These are phyloP conservation scores for Crypturellus tataupa DNA, from an alignment of 2,797 vertebrate genomes.

Conservation along the genomic window DNA sequence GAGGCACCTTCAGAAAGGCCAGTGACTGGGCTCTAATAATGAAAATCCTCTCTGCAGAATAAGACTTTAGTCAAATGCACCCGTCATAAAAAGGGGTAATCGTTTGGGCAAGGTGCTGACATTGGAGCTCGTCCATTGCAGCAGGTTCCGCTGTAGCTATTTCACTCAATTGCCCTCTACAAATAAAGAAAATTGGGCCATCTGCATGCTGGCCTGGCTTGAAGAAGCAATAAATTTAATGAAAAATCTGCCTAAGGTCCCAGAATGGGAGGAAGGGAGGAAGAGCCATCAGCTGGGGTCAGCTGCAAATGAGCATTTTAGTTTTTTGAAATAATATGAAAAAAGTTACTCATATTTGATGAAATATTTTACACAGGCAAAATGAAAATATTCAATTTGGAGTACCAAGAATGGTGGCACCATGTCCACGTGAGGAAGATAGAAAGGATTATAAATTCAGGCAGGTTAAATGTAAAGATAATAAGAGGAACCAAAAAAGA, in stretches of 20 bases:
- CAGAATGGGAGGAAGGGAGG: background rate
- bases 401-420: background rate
- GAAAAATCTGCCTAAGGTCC: background rate
- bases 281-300: background rate
- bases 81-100: background rate
- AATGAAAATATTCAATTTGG: background rate
- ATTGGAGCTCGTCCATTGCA: background rate
- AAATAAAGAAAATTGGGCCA: background rate
- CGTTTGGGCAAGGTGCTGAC: background rate
- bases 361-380: background rate
- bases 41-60: background rate
- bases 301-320: background rate
- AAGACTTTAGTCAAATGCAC: background rate
- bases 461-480: background rate
- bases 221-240: background rate
- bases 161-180: background rate
- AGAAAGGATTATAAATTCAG: background rate
- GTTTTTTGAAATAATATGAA: background rate
- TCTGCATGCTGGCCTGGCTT: background rate
- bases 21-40: background rate
- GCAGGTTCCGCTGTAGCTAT: background rate
- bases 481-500: background rate
- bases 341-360: background rate
- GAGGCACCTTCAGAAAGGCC: background rate
- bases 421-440: background rate